phyloP scores from a whole-genome alignment of 1,140 invertebrate genomes.

The Nylanderia fulva region DNA sequence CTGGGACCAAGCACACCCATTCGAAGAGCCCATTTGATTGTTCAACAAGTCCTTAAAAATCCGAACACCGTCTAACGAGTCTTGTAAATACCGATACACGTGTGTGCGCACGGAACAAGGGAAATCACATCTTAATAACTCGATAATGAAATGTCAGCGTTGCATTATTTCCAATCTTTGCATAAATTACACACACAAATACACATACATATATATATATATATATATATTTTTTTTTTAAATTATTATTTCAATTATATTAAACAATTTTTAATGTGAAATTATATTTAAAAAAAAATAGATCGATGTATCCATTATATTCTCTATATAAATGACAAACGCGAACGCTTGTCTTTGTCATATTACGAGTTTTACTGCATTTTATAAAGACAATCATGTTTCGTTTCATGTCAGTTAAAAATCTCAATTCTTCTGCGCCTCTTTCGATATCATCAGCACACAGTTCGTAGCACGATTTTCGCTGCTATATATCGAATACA shows the following conservation, averaged over 20 bases:
- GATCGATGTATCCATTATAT: not conserved
- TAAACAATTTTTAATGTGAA: not conserved
- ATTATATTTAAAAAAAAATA: not conserved
- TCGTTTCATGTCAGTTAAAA: slow-evolving; percentile 26
- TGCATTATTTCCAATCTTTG: not conserved
- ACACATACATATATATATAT: too few species aligned
- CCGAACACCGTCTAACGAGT: slow-evolving; percentile 41
- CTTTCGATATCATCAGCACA: not conserved
- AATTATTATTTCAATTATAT: not conserved
- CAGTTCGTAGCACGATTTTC: slow-evolving; percentile 54
- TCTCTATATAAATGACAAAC: not conserved
- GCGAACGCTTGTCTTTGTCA: not conserved
- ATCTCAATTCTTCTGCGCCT: slow-evolving; percentile 6
- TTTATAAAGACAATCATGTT: not conserved
- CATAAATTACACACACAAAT: not conserved
- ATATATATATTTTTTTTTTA: not conserved
- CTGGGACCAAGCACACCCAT: slow-evolving; percentile 72
- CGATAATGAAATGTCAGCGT: not conserved
- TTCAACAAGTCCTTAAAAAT: slow-evolving; percentile 67
- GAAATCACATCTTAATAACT: slow-evolving; percentile 30
- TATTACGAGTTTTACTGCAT: not conserved
- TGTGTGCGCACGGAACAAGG: not conserved
- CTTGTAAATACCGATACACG: slow-evolving; percentile 25
- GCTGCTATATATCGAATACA: not conserved
- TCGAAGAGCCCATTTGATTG: slow-evolving; percentile 65